Conservation (phyloP, 2,113 vertebrate species). For the Mustelus asterias region DNA sequence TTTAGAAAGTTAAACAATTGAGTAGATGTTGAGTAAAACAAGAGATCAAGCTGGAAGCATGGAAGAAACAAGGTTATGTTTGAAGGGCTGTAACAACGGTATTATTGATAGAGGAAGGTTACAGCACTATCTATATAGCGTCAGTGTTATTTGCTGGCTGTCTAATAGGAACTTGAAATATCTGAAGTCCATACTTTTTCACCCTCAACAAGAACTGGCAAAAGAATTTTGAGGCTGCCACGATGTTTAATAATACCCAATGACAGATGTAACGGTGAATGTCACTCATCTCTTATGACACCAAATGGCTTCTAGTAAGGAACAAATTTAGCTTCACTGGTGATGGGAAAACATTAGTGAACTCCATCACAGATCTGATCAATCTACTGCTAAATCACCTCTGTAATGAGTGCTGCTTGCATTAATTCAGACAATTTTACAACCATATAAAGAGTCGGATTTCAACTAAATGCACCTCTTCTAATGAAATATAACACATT, state of each 20-base stretch:
- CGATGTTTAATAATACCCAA: neutral
- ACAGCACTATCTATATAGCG: neutral
- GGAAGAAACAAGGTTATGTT: neutral
- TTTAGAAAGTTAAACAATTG: neutral
- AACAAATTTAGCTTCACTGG: slow-evolving; percentile 23
- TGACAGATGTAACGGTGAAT: neutral
- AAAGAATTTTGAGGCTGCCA: neutral
- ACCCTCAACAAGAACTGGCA: neutral
- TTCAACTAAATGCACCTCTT: slow-evolving; percentile 17
- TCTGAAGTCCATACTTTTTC: neutral
- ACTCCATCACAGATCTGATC: slow-evolving; percentile 18
- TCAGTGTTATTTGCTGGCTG: neutral
- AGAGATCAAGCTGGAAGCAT: neutral
- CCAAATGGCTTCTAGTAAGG: neutral
- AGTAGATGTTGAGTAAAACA: neutral
- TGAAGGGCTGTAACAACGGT: neutral
- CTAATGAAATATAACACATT: slow-evolving; percentile 35
- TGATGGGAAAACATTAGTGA: slow-evolving; percentile 27
- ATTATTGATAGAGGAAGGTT: neutral
- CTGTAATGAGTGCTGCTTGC: slow-evolving; percentile 17
- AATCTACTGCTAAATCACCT: slow-evolving; percentile 29
- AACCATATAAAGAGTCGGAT: slow-evolving; percentile 31
- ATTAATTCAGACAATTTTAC: slow-evolving; percentile 35
- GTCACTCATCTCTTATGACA: neutral
- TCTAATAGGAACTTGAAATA: neutral